Evolutionary conservation across 2,797 vertebrate genomes (phyloP).

Genomic region (Staurois parvus): DNA sequence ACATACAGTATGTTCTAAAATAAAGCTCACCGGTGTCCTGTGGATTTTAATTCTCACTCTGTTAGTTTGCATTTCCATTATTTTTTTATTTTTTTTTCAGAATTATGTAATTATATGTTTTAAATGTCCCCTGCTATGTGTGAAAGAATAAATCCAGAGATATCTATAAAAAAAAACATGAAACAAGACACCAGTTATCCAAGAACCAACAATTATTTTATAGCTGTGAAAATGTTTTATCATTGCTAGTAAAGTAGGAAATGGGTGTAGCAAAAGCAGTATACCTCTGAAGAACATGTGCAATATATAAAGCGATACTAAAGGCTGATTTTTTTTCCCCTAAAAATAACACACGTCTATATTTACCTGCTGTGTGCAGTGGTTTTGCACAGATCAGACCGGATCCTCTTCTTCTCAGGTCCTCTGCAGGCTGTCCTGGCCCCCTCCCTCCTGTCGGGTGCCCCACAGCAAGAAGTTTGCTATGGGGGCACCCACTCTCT

Average conservation of each 20-base stretch:
- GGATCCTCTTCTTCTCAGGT: no score
- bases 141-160: conserved; percentile 47
- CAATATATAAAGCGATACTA: no score
- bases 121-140: conserved; percentile 27
- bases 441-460: no score
- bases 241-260: conserved; percentile 26
- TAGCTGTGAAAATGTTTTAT: conserved; percentile 24
- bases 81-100: background rate
- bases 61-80: conserved; percentile 42
- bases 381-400: no score
- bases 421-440: no score
- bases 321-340: no score
- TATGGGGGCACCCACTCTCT: no score
- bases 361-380: no score
- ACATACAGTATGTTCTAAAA: conserved; percentile 42
- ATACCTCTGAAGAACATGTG: background rate
- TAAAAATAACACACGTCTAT: no score
- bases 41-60: conserved; percentile 49
- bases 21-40: conserved; percentile 37
- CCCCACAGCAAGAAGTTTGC: no score
- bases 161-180: conserved; percentile 54
- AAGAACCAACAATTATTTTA: conserved; percentile 29
- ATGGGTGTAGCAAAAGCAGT: background rate
- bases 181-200: conserved; percentile 43
- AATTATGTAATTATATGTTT: conserved; percentile 49